A percentile compares a stretch with the other conserved stretches of the same genome.
Evolutionary conservation across 2,797 vertebrate genomes (phyloP).

Genomic region (Hapalemur alaotrensis): DNA sequence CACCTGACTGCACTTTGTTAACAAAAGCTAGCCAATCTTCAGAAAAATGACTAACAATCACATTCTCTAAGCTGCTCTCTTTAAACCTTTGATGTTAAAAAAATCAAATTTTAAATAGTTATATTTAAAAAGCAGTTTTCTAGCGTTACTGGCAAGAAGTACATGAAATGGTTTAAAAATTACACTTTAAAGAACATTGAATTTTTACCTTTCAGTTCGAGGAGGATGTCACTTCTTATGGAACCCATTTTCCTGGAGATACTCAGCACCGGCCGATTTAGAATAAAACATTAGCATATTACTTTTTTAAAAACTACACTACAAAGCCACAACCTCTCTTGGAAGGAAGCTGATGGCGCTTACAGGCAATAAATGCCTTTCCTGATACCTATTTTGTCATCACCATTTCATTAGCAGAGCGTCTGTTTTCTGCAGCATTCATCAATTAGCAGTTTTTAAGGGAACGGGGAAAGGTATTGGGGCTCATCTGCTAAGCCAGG

Average conservation of each 20-base stretch:
- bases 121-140: conserved; percentile 13
- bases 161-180: background rate
- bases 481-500: conserved; percentile 23
- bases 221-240: conserved; percentile 37
- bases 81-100: background rate
- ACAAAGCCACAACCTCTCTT: background rate
- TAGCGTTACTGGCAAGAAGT: background rate
- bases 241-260: conserved; percentile 43
- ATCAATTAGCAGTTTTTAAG: conserved; percentile 72
- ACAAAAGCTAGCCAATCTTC: conserved; percentile 42
- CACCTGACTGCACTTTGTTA: conserved; percentile 12
- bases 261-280: conserved; percentile 64
- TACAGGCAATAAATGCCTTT: conserved; percentile 53
- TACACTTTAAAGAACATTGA: conserved; percentile 18
- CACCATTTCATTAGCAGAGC: conserved; percentile 20
- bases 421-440: conserved; percentile 47
- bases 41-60: conserved; percentile 53
- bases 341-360: background rate
- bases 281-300: conserved; percentile 70
- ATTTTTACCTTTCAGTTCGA: conserved; percentile 69
- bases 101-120: conserved; percentile 15
- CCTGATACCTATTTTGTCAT: conserved; percentile 10
- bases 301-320: background rate
- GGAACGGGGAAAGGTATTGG: background rate
- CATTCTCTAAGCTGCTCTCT: background rate